Evolutionary conservation across 1,140 invertebrate genomes (phyloP).

Genomic region (Dolichoris vasculosae): DNA sequence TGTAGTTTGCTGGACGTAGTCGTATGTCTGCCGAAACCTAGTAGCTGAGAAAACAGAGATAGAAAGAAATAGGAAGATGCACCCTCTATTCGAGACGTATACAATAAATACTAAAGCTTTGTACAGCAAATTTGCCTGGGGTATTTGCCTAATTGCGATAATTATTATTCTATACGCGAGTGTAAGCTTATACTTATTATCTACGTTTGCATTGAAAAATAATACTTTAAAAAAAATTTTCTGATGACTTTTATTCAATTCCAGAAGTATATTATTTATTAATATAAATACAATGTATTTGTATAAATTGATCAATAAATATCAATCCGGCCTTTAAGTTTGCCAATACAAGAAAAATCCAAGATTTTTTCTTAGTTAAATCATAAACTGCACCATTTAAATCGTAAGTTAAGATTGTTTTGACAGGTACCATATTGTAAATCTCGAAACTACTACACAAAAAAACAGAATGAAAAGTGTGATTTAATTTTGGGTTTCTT

Average conservation of each 20-base stretch:
- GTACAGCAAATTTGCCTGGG: neutral
- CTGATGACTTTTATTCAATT: neutral
- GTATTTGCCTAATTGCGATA: constrained; percentile 29
- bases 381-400: constrained; percentile 20
- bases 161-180: neutral
- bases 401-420: constrained; percentile 22
- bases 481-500: neutral
- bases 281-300: neutral
- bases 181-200: neutral
- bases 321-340: too few species aligned
- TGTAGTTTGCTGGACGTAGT: neutral
- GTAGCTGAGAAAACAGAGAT: neutral
- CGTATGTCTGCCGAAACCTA: neutral
- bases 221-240: neutral
- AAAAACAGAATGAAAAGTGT: constrained; percentile 31
- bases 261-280: neutral
- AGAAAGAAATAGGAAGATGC: neutral
- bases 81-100: constrained; percentile 5
- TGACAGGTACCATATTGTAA: constrained; percentile 24
- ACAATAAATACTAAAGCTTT: constrained; percentile 19
- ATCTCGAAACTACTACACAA: constrained; percentile 30
- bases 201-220: neutral
- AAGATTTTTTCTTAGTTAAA: neutral
- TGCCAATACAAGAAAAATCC: neutral
- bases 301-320: too few species aligned